These are phyloP conservation scores for Orchestia grillus DNA, from an alignment of 1,140 invertebrate genomes.

Conservation along the genomic window DNA sequence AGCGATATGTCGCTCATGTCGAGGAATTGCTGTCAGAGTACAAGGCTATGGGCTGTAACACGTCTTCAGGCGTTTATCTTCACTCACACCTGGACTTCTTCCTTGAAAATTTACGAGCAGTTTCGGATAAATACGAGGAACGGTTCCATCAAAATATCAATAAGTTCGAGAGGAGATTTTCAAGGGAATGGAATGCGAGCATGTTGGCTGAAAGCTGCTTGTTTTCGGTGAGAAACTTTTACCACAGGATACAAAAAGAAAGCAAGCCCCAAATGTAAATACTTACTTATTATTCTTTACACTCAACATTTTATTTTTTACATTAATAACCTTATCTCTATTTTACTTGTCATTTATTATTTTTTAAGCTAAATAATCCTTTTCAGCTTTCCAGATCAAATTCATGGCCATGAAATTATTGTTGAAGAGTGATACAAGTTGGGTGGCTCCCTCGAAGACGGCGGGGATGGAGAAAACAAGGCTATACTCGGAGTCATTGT, in stretches of 20 bases:
- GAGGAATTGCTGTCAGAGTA: too few species aligned
- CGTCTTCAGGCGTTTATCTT: not conserved
- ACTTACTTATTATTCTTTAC: not conserved
- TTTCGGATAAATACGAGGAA: not conserved
- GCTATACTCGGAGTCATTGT: too few species aligned
- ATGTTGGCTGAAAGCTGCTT: not conserved
- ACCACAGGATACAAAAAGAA: not conserved
- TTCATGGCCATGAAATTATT: too few species aligned
- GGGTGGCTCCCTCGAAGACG: too few species aligned
- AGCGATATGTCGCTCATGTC: too few species aligned
- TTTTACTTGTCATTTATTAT: too few species aligned
- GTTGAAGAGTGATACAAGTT: too few species aligned
- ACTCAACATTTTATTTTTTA: not conserved
- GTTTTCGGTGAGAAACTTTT: not conserved
- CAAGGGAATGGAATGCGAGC: not conserved
- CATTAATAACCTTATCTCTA: too few species aligned
- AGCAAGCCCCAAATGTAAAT: not conserved
- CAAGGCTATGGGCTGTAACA: not conserved
- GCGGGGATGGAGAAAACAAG: too few species aligned
- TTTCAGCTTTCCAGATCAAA: too few species aligned
- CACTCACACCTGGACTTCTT: not conserved
- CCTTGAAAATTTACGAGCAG: not conserved
- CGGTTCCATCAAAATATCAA: conserved; percentile 27
- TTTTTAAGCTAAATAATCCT: too few species aligned
- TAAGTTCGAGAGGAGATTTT: not conserved